Evolutionary conservation across 2,113 vertebrate species (phyloP).

Genomic region (Loxodonta africana): DNA sequence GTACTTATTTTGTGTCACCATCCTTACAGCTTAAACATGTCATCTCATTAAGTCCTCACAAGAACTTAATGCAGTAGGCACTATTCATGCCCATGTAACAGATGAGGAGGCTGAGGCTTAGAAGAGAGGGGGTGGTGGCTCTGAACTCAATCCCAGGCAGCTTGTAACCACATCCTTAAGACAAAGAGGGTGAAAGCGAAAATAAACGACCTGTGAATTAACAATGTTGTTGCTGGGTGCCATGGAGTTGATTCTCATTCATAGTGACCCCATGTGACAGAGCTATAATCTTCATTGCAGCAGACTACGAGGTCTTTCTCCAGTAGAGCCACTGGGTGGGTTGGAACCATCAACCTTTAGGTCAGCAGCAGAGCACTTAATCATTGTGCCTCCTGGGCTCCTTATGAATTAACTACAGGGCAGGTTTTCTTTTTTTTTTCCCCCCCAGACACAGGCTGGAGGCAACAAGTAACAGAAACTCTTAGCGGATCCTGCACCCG

Average conservation of each 20-base stretch:
- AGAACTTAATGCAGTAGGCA: accelerated
- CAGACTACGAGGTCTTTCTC: background rate
- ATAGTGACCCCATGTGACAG: background rate
- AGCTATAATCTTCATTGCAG: background rate
- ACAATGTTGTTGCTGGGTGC: background rate
- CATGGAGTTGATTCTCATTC: background rate
- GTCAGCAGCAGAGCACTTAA: background rate
- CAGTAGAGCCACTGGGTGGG: background rate
- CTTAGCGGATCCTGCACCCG: accelerated
- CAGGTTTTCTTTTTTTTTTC: background rate
- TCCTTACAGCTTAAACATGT: background rate
- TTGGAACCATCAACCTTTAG: background rate
- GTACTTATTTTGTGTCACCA: background rate
- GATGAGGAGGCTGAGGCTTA: background rate
- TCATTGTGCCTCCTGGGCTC: background rate
- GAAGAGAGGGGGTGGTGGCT: background rate
- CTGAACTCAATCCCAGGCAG: too few species aligned
- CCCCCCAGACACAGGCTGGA: background rate
- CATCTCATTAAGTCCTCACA: background rate
- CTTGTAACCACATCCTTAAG: background rate
- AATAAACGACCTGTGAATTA: background rate
- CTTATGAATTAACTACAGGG: too few species aligned
- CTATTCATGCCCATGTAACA: too few species aligned
- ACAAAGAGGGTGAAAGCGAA: background rate
- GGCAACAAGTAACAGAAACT: accelerated